Evolutionary conservation across 2,113 vertebrate species (phyloP), one percentile per base, ranked within the genome.

Genomic region (Trematocara unimaculatum): DNA sequence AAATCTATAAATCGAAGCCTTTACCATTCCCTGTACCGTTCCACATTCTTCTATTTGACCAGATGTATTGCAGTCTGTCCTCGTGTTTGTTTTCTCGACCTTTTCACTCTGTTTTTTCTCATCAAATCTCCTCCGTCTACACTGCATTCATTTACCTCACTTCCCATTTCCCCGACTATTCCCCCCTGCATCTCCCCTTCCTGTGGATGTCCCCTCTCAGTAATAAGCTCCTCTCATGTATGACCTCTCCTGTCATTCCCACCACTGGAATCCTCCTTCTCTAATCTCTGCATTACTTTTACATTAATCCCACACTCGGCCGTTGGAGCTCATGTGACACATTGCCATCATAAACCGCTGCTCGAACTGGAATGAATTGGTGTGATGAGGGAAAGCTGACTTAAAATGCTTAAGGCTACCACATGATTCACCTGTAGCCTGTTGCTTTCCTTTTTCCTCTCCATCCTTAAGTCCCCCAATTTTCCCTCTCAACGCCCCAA

Each of bases 181-280:
- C 62, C 88, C 62, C 78, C 91, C 90, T 89, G 90, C 93, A 93
- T 87, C 82, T 83, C 56, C 79, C 79, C 77, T 80, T 90, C 89
- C 86, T 84, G 42, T 83, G 83, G 53, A 88, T 72, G 77, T 85
- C 88, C 83, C 83, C 35, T 42, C 86, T 64, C 54, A 2, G 85
- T 93, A 95, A 95, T 93, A 93, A 94, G 91, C 93, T 94, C 91
- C 90, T 82, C 88, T 94, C 89, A 89, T 91, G 86, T 87, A 89
- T 94, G 95, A 95, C 95, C 95, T 94, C 91, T 91, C 88, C 92
- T 95, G 94, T 95, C 94, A 95, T 91, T 93, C 89, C 38, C 10
- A 51, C 81, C 78, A 7, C 26, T 77, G 83, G 88, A 91, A 91
- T 94, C 94, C 91, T 87, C 88, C 86, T 90, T 70, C 88, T 90